These are phyloP conservation scores for Sigmodon hispidus DNA, from an alignment of 2,113 vertebrate species.

Conservation along the genomic window DNA sequence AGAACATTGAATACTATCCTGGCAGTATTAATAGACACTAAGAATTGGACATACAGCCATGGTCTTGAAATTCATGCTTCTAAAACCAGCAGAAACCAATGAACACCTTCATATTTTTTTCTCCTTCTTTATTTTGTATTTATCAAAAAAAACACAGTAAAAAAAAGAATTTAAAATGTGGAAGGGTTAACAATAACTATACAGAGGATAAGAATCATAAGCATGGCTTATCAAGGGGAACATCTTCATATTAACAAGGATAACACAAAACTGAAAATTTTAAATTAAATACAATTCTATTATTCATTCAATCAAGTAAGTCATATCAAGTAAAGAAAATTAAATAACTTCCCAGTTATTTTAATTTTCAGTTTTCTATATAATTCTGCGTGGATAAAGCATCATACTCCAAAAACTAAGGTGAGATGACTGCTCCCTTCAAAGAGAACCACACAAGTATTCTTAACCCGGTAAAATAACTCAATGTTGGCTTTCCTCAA, in stretches of 20 bases:
- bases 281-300: conserved; percentile 4
- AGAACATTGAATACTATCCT: background rate
- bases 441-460: background rate
- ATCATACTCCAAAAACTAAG: background rate
- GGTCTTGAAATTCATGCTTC: conserved; percentile 8
- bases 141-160: no score
- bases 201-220: no score
- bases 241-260: background rate
- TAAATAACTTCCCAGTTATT: conserved; percentile 25
- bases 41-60: background rate
- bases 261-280: background rate
- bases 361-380: conserved; percentile 43
- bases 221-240: no score
- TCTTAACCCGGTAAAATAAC: background rate
- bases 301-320: conserved; percentile 13
- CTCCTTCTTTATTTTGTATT: no score
- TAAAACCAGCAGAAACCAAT: conserved; percentile 37
- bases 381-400: background rate
- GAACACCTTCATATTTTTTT: no score
- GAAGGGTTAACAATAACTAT: no score
- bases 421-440: background rate
- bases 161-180: no score
- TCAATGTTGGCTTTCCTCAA: background rate
- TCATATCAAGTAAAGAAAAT: conserved; percentile 6
- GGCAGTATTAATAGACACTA: background rate